These are phyloP conservation scores for Dolomedes plantarius DNA, from an alignment of 2,888 invertebrate species.

Conservation along the genomic window DNA sequence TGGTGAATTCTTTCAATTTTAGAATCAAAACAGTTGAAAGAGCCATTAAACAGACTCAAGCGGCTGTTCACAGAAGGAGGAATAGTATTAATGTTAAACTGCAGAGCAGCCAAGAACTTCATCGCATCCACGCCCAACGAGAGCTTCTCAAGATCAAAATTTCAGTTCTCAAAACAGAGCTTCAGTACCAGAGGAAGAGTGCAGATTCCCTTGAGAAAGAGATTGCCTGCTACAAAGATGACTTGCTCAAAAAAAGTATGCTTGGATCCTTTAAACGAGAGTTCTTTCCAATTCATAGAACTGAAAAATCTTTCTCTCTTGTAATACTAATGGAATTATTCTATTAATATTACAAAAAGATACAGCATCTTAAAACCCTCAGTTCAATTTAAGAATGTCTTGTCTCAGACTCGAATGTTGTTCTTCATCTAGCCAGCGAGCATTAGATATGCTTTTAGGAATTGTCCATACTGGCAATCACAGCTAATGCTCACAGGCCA, in stretches of 20 bases:
- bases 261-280: too few species aligned
- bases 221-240: slow-evolving; percentile 81
- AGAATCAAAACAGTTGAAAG: slow-evolving; percentile 77
- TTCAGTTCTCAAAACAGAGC: slow-evolving; percentile 75
- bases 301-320: too few species aligned
- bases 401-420: too few species aligned
- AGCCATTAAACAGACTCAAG: slow-evolving; percentile 77
- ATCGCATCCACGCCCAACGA: slow-evolving; percentile 73
- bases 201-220: slow-evolving; percentile 82
- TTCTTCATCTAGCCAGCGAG: too few species aligned
- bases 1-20: slow-evolving; percentile 53
- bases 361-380: too few species aligned
- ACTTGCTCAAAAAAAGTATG: slow-evolving; percentile 45
- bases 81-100: slow-evolving; percentile 76
- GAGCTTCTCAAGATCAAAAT: slow-evolving; percentile 75
- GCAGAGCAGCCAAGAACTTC: slow-evolving; percentile 57
- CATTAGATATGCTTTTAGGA: too few species aligned
- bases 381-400: too few species aligned
- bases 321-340: too few species aligned
- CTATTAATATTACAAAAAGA: too few species aligned
- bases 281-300: too few species aligned
- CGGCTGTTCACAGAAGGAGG: slow-evolving; percentile 75
- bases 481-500: too few species aligned
- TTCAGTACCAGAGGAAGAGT: slow-evolving; percentile 77
- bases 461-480: too few species aligned